Base-by-base conservation (phyloP, 2,888 invertebrate species). In the Prostheceraeus crozeri region DNA sequence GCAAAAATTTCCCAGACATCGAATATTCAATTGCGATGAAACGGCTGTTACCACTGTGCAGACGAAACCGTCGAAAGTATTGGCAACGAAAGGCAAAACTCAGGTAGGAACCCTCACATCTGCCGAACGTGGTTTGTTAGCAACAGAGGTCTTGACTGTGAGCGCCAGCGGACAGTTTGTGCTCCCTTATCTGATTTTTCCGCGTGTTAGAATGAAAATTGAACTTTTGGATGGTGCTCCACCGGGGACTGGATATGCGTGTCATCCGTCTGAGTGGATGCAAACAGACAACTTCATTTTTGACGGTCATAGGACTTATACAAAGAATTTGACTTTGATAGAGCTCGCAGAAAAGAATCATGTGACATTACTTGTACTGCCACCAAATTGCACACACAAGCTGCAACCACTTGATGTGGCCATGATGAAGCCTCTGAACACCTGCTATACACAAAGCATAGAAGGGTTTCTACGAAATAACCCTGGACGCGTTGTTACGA, bases 381-480 rank as follows among this genome's bases (percentile, higher is more conserved):
- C 40, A 19, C 40, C 40, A 40, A 14, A 40, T n/a, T 40, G 40
- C 19, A 33, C 33, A n/a, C 33, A 33, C 33, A 33, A 33, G n/a
- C 14, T 40, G 40, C 40, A 40, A 40, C 40, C 40, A 4, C n/a
- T 40, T 6, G 40, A 40, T 23, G 40, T 40, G 4, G 14, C 40
- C 6, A 19, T 40, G 6, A 40, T 40, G 40, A 40, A 40, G 40
- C 40, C 40, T 16, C 40, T 40, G 40, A 40, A 40, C n/a, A 40
- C 16, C 19, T 40, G 19, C 19, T 40, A 40, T 40, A 40, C 40
- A 21, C 10, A 14, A 40, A 21, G 16, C 14, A 21, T 40, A n/a
- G 40, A 40, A 40, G 19, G n/a, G 40, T 40, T 8, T 40, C 40
- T 40, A 14, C 14, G 40, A 40, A 40, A 40, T 23, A 40, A 8